These are phyloP conservation scores for Neolamprologus longior DNA, from an alignment of 2,113 vertebrate genomes.

Conservation along the genomic window DNA sequence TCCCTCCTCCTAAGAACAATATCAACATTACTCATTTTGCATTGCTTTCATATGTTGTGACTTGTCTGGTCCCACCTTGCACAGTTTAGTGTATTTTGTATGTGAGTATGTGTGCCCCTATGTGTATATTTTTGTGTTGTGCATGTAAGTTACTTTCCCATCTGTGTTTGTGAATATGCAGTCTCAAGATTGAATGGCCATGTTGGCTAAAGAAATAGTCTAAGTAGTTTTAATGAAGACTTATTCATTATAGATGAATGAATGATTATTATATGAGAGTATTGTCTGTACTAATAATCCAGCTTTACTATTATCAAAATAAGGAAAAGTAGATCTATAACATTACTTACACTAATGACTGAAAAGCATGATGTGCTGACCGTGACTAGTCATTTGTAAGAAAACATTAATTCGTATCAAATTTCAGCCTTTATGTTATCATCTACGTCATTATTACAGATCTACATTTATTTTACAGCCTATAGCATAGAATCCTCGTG, in stretches of 20 bases:
- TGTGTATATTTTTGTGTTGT: neutral
- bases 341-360: neutral
- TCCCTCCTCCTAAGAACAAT: constrained; percentile 70
- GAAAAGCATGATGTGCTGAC: neutral
- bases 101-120: neutral
- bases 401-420: neutral
- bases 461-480: constrained; percentile 5
- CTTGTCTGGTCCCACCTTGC: constrained; percentile 65
- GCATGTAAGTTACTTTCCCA: neutral
- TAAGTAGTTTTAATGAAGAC: neutral
- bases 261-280: neutral
- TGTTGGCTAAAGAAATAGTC: neutral
- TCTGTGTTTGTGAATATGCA: constrained; percentile 60
- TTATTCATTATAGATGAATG: neutral
- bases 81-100: constrained; percentile 10
- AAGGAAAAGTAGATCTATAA: neutral
- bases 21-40: constrained; percentile 12
- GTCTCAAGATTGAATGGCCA: constrained; percentile 91
- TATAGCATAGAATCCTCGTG: constrained; percentile 4
- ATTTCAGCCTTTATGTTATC: constrained; percentile 6
- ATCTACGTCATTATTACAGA: constrained; percentile 28
- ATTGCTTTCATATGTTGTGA: constrained; percentile 61
- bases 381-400: neutral
- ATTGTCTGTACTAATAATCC: constrained; percentile 14
- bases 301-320: constrained; percentile 36